Evolutionary conservation across 2,888 invertebrate species (phyloP).

Genomic region (Taphrorychus bicolor): DNA sequence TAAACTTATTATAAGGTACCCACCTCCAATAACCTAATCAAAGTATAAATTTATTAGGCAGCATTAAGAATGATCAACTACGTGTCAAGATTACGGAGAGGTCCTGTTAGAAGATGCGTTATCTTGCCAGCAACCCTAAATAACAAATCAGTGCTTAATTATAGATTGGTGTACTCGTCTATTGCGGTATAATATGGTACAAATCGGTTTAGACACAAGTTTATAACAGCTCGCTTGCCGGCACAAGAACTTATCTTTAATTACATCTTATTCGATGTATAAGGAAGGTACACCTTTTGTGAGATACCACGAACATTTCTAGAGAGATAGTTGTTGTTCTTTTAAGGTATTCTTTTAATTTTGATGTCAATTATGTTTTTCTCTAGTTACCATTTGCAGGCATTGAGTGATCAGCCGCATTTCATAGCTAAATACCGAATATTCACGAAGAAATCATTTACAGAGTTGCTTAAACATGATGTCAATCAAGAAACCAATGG

Average conservation of each 20-base stretch:
- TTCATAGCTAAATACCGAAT: slow-evolving; percentile 12
- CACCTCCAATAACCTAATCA: background rate
- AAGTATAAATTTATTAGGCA: background rate
- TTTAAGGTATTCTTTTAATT: background rate
- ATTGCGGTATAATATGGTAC: slow-evolving; percentile 36
- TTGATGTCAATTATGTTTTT: background rate
- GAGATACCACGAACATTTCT: slow-evolving; percentile 14
- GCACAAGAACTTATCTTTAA: slow-evolving; percentile 37
- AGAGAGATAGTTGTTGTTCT: background rate
- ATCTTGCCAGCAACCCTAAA: slow-evolving; percentile 35
- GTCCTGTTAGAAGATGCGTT: slow-evolving; percentile 29
- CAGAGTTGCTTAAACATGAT: slow-evolving; percentile 1
- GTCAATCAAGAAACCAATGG: background rate
- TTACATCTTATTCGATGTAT: slow-evolving; percentile 36
- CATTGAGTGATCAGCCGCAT: slow-evolving; percentile 15
- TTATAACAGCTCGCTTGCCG: slow-evolving; percentile 37
- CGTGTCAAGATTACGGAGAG: background rate
- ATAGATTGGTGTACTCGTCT: slow-evolving; percentile 32
- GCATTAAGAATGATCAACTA: background rate
- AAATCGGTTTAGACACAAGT: slow-evolving; percentile 40
- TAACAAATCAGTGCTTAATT: slow-evolving; percentile 38
- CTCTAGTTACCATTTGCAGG: too few relatives aligned
- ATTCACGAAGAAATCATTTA: background rate
- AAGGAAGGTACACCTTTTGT: slow-evolving; percentile 16
- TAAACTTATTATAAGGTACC: too few relatives aligned